Evolutionary conservation across 1,140 invertebrate genomes (phyloP).

Genomic region (Laupala kohalensis): DNA sequence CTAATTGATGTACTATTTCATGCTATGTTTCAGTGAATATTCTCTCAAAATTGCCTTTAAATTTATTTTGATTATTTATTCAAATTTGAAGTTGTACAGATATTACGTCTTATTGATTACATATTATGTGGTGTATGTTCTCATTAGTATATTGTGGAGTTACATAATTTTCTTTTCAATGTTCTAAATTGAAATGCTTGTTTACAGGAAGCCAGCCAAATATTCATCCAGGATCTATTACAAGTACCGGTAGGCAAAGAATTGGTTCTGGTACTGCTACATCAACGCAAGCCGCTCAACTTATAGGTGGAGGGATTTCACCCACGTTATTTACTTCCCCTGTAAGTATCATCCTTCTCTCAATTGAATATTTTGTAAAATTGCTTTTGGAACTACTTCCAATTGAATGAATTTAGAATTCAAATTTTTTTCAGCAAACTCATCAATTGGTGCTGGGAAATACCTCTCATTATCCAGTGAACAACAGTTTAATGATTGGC

Average conservation of each 20-base stretch:
- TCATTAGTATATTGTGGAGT: constrained; percentile 9
- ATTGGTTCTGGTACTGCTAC: constrained; percentile 40
- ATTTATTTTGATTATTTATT: too few relatives aligned
- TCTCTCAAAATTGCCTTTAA: too few relatives aligned
- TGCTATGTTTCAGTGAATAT: too few relatives aligned
- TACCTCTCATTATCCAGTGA: constrained; percentile 50
- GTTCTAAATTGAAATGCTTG: background rate
- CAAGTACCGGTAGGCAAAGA: constrained; percentile 43
- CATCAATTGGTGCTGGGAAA: constrained; percentile 44
- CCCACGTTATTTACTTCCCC: constrained; percentile 48
- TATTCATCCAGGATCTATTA: constrained; percentile 48
- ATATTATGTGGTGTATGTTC: background rate
- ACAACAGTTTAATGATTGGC: constrained; percentile 65
- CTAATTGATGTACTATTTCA: too few relatives aligned
- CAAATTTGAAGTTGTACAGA: too few relatives aligned
- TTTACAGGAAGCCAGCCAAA: constrained; percentile 37
- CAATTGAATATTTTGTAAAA: background rate
- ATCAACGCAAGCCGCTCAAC: constrained; percentile 47
- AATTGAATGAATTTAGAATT: background rate
- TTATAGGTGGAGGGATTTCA: constrained; percentile 59
- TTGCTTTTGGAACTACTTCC: constrained; percentile 1
- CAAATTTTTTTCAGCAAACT: constrained; percentile 22
- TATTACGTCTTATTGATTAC: background rate
- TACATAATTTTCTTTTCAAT: too few relatives aligned
- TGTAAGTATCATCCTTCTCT: constrained; percentile 6